Evolutionary conservation across 1,140 invertebrate genomes (phyloP).

Genomic region (Drosophila neocordata): DNA sequence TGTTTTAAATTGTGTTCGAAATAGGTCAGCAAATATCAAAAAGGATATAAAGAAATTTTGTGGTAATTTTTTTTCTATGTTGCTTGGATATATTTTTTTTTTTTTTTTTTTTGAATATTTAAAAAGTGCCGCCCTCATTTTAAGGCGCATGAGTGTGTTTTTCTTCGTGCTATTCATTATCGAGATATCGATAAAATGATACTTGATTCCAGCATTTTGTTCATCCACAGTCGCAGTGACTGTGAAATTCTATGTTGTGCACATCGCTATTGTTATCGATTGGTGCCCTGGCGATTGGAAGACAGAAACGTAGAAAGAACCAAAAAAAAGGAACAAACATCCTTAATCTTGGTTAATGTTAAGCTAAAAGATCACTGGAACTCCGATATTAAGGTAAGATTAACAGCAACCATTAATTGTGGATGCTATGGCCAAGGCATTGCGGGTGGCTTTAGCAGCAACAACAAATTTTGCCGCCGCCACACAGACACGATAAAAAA

Average conservation of each 20-base stretch:
- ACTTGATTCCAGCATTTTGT: too few species aligned
- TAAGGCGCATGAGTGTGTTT: too few species aligned
- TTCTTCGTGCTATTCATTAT: neutral
- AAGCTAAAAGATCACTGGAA: constrained; percentile 67
- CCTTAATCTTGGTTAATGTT: constrained; percentile 65
- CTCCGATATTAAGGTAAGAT: constrained; percentile 63
- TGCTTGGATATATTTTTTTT: neutral
- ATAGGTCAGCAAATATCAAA: neutral
- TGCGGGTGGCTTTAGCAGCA: constrained; percentile 2
- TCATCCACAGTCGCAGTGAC: too few species aligned
- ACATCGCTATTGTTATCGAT: constrained; percentile 25
- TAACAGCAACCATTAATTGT: neutral
- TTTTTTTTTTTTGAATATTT: neutral
- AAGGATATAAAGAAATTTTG: neutral
- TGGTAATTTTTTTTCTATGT: neutral
- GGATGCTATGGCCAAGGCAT: neutral
- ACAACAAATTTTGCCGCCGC: constrained; percentile 33
- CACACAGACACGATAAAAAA: constrained; percentile 43
- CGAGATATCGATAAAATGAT: too few species aligned
- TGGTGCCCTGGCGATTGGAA: constrained; percentile 14
- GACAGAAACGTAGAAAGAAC: constrained; percentile 36
- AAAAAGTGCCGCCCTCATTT: neutral
- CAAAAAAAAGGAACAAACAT: constrained; percentile 43
- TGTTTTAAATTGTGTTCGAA: constrained; percentile 3
- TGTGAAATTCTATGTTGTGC: neutral